Conservation (phyloP, 2,797 vertebrate species). For the Aldrovandia affinis region DNA sequence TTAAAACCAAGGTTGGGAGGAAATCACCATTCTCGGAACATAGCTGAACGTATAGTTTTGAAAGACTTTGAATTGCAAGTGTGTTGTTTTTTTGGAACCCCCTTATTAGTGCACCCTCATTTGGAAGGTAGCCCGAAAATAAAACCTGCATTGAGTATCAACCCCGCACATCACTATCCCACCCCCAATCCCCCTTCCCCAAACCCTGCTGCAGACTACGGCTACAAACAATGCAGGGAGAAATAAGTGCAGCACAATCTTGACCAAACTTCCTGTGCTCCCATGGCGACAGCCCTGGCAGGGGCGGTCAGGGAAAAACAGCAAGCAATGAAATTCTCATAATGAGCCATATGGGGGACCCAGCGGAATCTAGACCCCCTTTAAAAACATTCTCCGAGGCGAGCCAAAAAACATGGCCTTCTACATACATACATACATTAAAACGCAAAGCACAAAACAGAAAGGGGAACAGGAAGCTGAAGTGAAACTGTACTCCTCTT, state of each 20-base stretch:
- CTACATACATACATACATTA: background rate
- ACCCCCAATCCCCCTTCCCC: background rate
- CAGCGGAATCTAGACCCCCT: background rate
- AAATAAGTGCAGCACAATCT: slow-evolving; percentile 27
- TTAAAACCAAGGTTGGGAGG: background rate
- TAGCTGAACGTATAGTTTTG: background rate
- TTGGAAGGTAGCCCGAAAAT: background rate
- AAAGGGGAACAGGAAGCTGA: too few relatives aligned
- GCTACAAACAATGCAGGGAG: background rate
- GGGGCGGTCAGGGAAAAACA: background rate
- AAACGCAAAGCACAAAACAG: background rate
- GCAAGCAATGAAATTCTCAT: slow-evolving; percentile 13
- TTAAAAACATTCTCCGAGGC: background rate
- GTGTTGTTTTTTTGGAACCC: too few relatives aligned
- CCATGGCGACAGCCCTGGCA: slow-evolving; percentile 30
- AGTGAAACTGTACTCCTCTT: background rate
- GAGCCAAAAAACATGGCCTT: background rate
- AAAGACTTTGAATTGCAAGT: background rate
- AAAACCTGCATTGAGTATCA: background rate
- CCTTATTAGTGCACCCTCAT: background rate
- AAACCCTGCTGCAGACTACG: slow-evolving; percentile 24
- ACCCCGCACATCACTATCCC: too few relatives aligned
- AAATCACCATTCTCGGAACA: background rate
- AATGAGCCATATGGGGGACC: slow-evolving; percentile 9
- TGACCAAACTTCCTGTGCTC: slow-evolving; percentile 27